A percentile compares a stretch with the other conserved stretches of the same genome.
Conservation (phyloP, 2,113 vertebrate species). For the Beaufortia kweichowensis region DNA sequence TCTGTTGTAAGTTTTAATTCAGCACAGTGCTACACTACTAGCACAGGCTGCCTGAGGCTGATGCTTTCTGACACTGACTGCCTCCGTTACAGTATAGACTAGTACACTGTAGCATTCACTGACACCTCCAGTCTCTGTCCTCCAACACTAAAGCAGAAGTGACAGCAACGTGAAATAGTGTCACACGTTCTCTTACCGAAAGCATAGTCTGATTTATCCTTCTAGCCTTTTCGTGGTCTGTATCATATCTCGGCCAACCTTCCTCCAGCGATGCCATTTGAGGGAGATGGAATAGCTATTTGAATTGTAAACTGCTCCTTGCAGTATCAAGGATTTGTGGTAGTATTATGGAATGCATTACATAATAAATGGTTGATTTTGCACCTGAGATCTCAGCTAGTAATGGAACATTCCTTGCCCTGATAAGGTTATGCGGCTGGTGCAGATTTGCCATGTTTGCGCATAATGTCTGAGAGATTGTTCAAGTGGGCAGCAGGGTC, state of each 20-base stretch:
- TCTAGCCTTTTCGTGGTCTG: background rate
- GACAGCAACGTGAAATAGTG: conserved; percentile 1
- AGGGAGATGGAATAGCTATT: conserved; percentile 7
- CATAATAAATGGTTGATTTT: background rate
- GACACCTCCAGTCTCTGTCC: conserved; percentile 13
- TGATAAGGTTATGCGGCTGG: background rate
- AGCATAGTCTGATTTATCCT: background rate
- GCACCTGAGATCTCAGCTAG: background rate
- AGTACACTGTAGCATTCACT: background rate
- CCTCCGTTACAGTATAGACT: background rate
- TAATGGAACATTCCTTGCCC: conserved; percentile 17
- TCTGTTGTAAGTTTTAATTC: conserved; percentile 17
- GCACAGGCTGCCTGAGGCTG: conserved; percentile 3
- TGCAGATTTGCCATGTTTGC: background rate
- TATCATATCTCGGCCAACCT: background rate
- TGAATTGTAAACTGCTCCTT: background rate
- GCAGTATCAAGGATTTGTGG: background rate
- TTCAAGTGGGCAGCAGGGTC: background rate
- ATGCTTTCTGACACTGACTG: conserved; percentile 9
- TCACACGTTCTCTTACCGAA: conserved; percentile 14
- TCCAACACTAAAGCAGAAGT: background rate
- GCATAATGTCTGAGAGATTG: background rate
- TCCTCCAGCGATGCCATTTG: background rate
- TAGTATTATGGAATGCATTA: background rate
- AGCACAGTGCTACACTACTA: conserved; percentile 1